Conservation (phyloP, 2,113 vertebrate species). For the Rhinolophus sinicus region DNA sequence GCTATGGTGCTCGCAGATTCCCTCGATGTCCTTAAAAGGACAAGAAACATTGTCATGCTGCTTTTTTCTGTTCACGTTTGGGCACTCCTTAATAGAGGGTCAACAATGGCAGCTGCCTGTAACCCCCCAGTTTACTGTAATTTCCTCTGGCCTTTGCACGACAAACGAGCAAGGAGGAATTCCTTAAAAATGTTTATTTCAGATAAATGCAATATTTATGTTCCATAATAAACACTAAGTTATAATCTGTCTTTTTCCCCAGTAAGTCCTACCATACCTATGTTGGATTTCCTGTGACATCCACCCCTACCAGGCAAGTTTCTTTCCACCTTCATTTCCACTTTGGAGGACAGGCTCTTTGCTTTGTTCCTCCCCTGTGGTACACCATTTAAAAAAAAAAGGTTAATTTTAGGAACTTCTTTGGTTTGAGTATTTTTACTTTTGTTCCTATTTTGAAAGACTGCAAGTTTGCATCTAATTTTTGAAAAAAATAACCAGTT, state of each 20-base stretch:
- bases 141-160: conserved; percentile 61
- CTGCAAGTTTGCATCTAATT: not conserved
- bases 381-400: not conserved
- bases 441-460: conserved; percentile 33
- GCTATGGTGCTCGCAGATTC: not conserved
- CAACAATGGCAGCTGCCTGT: conserved; percentile 15
- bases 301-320: not conserved
- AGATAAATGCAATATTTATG: conserved; percentile 6
- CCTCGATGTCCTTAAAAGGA: not conserved
- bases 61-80: not conserved
- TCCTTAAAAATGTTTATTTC: not conserved
- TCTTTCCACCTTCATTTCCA: not conserved
- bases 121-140: conserved; percentile 56
- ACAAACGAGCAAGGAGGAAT: conserved; percentile 32
- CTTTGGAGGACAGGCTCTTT: not conserved
- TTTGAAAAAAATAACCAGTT: conserved; percentile 43
- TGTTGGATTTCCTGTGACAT: not conserved
- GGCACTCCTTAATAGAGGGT: not conserved
- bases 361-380: not conserved
- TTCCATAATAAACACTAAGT: not conserved
- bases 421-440: not conserved
- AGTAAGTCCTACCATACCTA: not conserved
- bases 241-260: not conserved
- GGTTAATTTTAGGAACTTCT: conserved; percentile 13
- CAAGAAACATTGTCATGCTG: not conserved